phyloP scores from a whole-genome alignment of 2,113 vertebrate species.

The Ondatra zibethicus region DNA sequence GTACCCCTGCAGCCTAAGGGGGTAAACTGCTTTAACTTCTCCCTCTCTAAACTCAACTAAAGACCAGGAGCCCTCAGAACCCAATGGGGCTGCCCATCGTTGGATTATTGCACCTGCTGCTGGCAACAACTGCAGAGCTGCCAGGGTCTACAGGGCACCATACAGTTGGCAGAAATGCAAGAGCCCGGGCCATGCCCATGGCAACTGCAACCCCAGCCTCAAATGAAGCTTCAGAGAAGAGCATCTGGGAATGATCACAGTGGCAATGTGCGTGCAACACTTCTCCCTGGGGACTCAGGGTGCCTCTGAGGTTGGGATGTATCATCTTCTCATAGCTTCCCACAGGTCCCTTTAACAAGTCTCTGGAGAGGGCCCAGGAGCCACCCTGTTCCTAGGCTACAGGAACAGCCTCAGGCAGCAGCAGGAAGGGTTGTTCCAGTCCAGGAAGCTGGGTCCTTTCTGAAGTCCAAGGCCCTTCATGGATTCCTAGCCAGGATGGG shows the following conservation, averaged over 20 bases:
- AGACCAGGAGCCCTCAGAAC: background rate
- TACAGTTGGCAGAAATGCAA: background rate
- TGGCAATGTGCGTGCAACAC: background rate
- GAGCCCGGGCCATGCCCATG: background rate
- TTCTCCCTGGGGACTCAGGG: conserved; percentile 1
- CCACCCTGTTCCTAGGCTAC: background rate
- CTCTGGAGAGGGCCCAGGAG: background rate
- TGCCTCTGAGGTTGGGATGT: conserved; percentile 19
- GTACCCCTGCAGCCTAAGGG: background rate
- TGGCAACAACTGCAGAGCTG: background rate
- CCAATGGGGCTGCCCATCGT: background rate
- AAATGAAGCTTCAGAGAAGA: background rate
- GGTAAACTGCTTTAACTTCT: background rate
- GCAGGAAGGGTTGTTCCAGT: background rate
- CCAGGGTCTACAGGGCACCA: background rate
- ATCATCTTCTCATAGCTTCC: conserved; percentile 32
- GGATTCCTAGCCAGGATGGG: background rate
- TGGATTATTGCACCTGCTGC: background rate
- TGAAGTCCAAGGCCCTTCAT: background rate
- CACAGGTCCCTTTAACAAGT: conserved; percentile 47
- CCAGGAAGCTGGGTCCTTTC: background rate
- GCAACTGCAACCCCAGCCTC: background rate
- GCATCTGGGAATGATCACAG: background rate
- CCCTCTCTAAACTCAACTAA: background rate
- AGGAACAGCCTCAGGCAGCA: background rate